Conservation (phyloP, 2,888 invertebrate genomes). For the Asteroscopus sphinx region DNA sequence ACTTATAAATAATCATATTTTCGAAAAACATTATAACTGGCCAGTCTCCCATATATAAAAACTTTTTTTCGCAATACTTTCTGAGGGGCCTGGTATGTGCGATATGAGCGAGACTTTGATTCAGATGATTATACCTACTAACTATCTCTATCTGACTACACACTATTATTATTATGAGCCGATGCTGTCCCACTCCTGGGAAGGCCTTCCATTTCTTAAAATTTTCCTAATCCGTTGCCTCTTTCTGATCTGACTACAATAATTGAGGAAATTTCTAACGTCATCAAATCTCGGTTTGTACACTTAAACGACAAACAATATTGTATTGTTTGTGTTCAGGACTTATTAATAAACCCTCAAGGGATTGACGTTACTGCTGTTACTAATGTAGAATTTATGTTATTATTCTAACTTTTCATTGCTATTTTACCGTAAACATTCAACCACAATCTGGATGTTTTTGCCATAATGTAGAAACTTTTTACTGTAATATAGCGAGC, state of each 20-base stretch:
- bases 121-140: not conserved
- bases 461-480: conserved; percentile 8
- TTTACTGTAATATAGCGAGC: conserved; percentile 19
- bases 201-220: no score
- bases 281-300: not conserved
- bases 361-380: conserved; percentile 2
- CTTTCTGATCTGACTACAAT: not conserved
- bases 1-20: no score
- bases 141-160: not conserved
- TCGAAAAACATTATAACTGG: no score
- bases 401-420: conserved; percentile 25
- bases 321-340: not conserved
- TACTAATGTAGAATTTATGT: conserved; percentile 28
- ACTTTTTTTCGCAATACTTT: no score
- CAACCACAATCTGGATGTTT: conserved; percentile 14
- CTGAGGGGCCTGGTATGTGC: no score
- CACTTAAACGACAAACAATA: not conserved
- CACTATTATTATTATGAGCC: no score
- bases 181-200: no score
- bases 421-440: conserved; percentile 20
- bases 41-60: no score
- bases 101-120: conserved; percentile 10
- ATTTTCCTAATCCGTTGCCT: no score
- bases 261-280: conserved; percentile 11
- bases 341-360: conserved; percentile 20